Percentiles rank a stretch among this genome's conserved stretches.
These are phyloP conservation scores for Epinephelus fuscoguttatus DNA, from an alignment of 2,113 vertebrate genomes.

Conservation along the genomic window DNA sequence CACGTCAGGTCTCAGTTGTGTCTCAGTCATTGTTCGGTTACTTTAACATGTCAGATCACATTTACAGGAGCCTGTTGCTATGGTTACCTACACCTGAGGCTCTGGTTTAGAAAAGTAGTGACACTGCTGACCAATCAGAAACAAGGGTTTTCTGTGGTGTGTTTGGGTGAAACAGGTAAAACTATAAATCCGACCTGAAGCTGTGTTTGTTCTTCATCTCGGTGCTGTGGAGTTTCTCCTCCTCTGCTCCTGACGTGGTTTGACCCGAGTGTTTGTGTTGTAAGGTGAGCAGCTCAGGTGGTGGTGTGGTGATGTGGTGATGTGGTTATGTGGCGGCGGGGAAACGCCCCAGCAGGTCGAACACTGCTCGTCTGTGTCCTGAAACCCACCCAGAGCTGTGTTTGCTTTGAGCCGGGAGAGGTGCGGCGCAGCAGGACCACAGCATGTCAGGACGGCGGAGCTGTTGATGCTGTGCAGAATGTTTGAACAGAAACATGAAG, in stretches of 20 bases:
- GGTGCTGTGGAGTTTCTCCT: neutral
- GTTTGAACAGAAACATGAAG: too few species aligned
- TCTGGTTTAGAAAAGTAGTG: neutral
- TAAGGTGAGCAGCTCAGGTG: constrained; percentile 23
- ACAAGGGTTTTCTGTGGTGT: neutral
- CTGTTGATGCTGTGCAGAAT: too few species aligned
- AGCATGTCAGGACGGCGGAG: too few species aligned
- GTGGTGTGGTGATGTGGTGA: too few species aligned
- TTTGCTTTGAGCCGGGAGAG: neutral
- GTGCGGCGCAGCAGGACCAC: too few species aligned
- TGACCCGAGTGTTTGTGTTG: constrained; percentile 38
- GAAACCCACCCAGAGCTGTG: neutral
- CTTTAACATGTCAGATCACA: too few species aligned
- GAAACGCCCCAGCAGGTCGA: constrained; percentile 7
- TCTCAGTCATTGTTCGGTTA: too few species aligned
- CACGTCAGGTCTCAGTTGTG: too few species aligned
- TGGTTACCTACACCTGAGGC: too few species aligned
- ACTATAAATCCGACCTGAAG: neutral
- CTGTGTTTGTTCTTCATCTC: too few species aligned
- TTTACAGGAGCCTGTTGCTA: too few species aligned
- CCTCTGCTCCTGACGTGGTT: neutral
- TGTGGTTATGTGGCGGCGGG: neutral
- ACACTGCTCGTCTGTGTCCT: constrained; percentile 13
- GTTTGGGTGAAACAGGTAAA: neutral
- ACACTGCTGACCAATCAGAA: neutral